phyloP scores from a whole-genome alignment of 2,113 vertebrate genomes.

The Dryoscopus gambensis region DNA sequence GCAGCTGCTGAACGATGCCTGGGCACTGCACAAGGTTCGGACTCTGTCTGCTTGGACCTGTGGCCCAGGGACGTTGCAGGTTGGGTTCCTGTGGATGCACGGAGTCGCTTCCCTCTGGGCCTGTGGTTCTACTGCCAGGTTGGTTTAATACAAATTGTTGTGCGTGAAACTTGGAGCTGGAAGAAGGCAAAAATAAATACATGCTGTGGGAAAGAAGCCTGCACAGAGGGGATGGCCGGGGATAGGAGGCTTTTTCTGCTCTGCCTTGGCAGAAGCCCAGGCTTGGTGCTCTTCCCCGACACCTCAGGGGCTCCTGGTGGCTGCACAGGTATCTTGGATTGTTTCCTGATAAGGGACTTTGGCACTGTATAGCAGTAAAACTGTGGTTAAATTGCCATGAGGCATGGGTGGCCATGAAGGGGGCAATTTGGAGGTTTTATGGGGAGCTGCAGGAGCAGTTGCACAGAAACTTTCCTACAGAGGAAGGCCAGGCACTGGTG shows the following conservation, averaged over 20 bases:
- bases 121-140: not conserved
- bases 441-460: not conserved
- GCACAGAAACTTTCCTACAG: not conserved
- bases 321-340: not conserved
- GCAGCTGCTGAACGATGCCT: not conserved
- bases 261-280: not conserved
- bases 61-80: not conserved
- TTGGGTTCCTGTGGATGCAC: not conserved
- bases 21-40: not conserved
- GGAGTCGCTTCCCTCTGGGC: not conserved
- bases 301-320: not conserved
- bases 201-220: rapidly evolving
- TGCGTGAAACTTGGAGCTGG: not conserved
- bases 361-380: not conserved
- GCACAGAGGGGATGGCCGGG: not conserved
- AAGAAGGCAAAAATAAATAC: not conserved
- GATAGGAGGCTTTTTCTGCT: not conserved
- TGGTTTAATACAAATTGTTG: not conserved
- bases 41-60: not conserved
- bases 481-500: not conserved
- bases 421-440: not conserved
- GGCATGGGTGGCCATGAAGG: not conserved
- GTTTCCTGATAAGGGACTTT: too few species aligned
- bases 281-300: not conserved
- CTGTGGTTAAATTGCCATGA: rapidly evolving